A percentile compares a stretch with the other conserved stretches of the same genome.
Conservation (phyloP, 2,113 vertebrate genomes). For the Eulacestoma nigropectus region DNA sequence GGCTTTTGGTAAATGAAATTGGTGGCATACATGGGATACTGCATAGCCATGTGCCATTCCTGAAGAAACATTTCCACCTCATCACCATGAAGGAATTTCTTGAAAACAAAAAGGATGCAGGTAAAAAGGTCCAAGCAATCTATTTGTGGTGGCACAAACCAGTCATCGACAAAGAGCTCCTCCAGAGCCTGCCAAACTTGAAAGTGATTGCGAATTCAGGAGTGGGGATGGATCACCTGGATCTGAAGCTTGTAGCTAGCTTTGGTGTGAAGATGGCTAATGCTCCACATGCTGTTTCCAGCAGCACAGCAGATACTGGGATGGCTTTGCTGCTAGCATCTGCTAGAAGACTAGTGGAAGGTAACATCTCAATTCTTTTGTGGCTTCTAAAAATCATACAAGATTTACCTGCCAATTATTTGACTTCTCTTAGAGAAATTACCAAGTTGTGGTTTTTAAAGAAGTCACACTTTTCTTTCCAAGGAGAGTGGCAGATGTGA, state of each 20-base stretch:
- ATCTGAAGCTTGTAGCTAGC: conserved; percentile 68
- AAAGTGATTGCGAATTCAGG: conserved; percentile 71
- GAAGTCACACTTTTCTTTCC: not conserved
- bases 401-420: not conserved
- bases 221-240: conserved; percentile 74
- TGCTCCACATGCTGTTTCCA: conserved; percentile 65
- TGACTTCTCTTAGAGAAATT: not conserved
- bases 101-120: conserved; percentile 33
- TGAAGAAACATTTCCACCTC: conserved; percentile 71
- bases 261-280: conserved; percentile 73
- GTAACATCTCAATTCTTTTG: conserved; percentile 28
- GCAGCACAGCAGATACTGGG: conserved; percentile 71
- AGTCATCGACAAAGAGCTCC: conserved; percentile 42
- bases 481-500: not conserved
- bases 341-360: conserved; percentile 72
- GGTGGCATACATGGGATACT: conserved; percentile 17
- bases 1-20: conserved; percentile 47
- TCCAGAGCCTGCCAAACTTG: conserved; percentile 67
- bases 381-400: not conserved
- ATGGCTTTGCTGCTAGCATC: conserved; percentile 77
- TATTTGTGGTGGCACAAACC: conserved; percentile 62
- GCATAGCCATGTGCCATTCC: conserved; percentile 25
- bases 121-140: conserved; percentile 59
- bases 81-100: conserved; percentile 67
- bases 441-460: not conserved